Percentiles rank a stretch among this genome's conserved stretches.
Evolutionary conservation across 2,113 vertebrate genomes (phyloP).

Genomic region (Bujurquina vittata): DNA sequence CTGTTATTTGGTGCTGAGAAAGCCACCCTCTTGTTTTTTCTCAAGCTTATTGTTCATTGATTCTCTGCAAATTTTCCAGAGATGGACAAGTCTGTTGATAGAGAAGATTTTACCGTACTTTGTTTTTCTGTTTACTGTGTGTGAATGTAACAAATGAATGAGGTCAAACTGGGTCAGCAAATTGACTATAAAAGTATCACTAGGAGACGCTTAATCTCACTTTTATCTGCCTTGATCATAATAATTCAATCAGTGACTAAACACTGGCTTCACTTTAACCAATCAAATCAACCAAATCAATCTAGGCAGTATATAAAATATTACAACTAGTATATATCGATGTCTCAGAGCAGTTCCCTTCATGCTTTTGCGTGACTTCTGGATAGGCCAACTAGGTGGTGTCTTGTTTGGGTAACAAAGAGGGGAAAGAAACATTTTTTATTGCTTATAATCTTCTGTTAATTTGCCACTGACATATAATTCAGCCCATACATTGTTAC

Average conservation of each 20-base stretch:
- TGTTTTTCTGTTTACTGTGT: neutral
- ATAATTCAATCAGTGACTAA: neutral
- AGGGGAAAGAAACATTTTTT: too few relatives aligned
- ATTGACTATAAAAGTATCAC: neutral
- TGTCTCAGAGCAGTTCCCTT: neutral
- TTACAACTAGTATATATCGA: neutral
- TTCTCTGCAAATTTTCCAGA: slow-evolving; percentile 10
- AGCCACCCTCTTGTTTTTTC: slow-evolving; percentile 20
- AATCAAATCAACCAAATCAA: too few relatives aligned
- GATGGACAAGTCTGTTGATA: neutral
- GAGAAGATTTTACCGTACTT: neutral
- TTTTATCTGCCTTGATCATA: neutral
- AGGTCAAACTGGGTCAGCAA: neutral
- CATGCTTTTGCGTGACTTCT: neutral
- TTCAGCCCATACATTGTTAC: neutral
- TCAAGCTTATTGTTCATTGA: slow-evolving; percentile 39
- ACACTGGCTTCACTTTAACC: neutral
- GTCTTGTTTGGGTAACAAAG: neutral
- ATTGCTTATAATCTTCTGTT: neutral
- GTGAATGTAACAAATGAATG: neutral
- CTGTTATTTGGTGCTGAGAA: slow-evolving; percentile 40
- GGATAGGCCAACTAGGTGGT: neutral
- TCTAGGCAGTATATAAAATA: neutral
- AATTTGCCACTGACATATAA: neutral
- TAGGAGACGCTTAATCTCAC: neutral